Evolutionary conservation across 2,888 invertebrate genomes (phyloP).

Genomic region (Tortricodes alternella): DNA sequence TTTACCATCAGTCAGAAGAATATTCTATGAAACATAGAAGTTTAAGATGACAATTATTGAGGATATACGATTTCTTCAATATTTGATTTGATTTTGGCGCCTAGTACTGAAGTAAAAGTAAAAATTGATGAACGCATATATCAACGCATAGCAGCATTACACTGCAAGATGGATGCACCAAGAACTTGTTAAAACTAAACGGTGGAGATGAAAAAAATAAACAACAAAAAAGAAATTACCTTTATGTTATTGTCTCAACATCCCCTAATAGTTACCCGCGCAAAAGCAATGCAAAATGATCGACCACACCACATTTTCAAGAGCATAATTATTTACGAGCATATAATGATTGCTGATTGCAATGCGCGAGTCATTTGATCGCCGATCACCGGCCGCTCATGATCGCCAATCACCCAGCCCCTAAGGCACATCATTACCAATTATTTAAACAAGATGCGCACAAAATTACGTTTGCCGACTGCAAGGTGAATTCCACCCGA

Average conservation of each 20-base stretch:
- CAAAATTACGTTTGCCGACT: constrained; percentile 39
- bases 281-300: constrained; percentile 10
- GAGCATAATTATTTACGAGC: constrained; percentile 41
- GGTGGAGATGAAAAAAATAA: no score
- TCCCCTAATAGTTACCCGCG: background rate
- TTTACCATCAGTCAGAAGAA: no score
- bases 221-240: background rate
- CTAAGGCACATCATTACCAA: constrained; percentile 51
- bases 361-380: constrained; percentile 33
- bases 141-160: no score
- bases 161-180: no score
- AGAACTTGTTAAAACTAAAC: no score
- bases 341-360: constrained; percentile 36
- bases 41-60: no score
- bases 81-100: no score
- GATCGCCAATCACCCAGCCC: constrained; percentile 17
- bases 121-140: no score
- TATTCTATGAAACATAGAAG: no score
- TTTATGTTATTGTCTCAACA: background rate
- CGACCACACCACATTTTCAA: constrained; percentile 32
- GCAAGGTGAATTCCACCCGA: constrained; percentile 26
- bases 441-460: constrained; percentile 59
- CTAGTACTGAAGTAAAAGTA: no score
- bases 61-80: no score
- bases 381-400: constrained; percentile 5